Conservation (phyloP, 2,113 vertebrate species). For the Dasypus novemcinctus region DNA sequence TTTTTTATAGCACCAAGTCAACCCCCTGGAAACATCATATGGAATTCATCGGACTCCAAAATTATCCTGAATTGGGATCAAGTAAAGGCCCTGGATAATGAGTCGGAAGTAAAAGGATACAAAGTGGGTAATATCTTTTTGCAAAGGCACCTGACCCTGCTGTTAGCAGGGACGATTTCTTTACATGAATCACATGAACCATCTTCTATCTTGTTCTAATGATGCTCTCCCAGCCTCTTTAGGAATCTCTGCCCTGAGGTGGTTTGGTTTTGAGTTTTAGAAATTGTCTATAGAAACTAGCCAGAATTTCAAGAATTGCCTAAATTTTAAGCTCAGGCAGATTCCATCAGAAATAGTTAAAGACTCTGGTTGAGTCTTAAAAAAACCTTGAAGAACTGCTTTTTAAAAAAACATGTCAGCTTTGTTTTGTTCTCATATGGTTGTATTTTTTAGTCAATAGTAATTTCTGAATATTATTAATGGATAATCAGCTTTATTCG, state of each 20-base stretch:
- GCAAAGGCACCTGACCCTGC: background rate
- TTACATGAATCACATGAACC: accelerated
- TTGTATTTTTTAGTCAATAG: background rate
- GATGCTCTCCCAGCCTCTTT: background rate
- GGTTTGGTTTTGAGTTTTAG: background rate
- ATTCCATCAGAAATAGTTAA: background rate
- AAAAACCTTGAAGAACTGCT: background rate
- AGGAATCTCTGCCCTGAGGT: background rate
- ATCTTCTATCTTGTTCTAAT: background rate
- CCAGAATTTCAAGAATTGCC: background rate
- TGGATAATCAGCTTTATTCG: background rate
- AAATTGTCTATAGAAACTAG: background rate
- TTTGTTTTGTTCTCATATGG: background rate
- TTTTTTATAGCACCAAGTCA: conserved; percentile 91
- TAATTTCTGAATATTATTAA: background rate
- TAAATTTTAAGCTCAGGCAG: background rate
- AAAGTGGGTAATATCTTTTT: conserved; percentile 88
- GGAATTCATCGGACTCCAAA: conserved; percentile 97
- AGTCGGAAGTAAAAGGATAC: conserved; percentile 98
- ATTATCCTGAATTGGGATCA: conserved; percentile 98
- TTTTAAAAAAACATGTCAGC: background rate
- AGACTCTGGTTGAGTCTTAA: background rate
- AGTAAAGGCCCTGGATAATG: conserved; percentile 96
- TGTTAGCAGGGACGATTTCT: background rate
- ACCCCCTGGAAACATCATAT: conserved; percentile 94